Percentiles rank a stretch among this genome's conserved stretches.
Conservation (phyloP, 1,140 invertebrate genomes). For the Musca vetustissima region DNA sequence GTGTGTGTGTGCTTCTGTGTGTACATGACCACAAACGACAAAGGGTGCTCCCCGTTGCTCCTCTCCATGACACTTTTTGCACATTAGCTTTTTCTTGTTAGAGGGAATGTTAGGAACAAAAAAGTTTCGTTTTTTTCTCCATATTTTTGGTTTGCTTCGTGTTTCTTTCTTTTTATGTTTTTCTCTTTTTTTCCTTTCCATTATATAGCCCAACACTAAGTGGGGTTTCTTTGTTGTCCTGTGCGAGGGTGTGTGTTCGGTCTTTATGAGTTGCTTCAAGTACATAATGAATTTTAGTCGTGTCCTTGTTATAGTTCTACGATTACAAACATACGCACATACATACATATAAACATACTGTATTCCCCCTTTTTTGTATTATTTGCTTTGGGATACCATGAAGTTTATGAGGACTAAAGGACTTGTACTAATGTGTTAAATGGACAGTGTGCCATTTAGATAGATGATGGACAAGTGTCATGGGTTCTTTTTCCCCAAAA, state of each 20-base stretch:
- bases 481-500: too few relatives aligned
- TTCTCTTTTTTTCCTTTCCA: too few relatives aligned
- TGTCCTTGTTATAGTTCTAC: conserved; percentile 16
- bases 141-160: too few relatives aligned
- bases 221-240: too few relatives aligned
- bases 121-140: too few relatives aligned
- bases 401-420: background rate
- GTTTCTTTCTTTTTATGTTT: too few relatives aligned
- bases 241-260: too few relatives aligned
- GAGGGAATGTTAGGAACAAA: too few relatives aligned
- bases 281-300: conserved; percentile 15
- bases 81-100: too few relatives aligned
- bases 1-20: background rate
- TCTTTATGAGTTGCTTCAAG: background rate
- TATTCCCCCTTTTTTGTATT: too few relatives aligned
- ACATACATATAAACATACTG: background rate
- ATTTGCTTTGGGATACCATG: background rate
- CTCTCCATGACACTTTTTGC: background rate
- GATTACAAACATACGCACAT: background rate
- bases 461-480: background rate
- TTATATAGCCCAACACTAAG: too few relatives aligned
- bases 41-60: background rate
- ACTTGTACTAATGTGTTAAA: conserved; percentile 18
- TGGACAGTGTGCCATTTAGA: conserved; percentile 22
- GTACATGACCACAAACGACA: background rate